Base-by-base conservation (phyloP, 2,797 vertebrate genomes). In the Dendrocincla fuliginosa region DNA sequence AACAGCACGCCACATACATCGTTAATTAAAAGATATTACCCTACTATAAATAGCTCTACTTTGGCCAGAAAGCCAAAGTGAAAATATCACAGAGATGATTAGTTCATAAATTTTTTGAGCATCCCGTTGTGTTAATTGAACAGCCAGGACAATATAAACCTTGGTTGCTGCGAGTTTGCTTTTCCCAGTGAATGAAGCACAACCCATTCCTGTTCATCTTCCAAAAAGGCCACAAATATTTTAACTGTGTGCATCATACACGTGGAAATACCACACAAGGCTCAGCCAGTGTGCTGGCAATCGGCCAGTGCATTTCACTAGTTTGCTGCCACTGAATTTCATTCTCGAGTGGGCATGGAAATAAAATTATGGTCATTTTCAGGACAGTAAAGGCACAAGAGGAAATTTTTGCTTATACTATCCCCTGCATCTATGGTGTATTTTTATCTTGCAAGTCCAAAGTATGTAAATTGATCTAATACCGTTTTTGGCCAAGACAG, bases 71-170 rank as follows among this genome's bases (percentile, higher is more conserved):
- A 89, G 41, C 16, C 65, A 17, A 56, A 65, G 59, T 74, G 77
- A 95, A 96, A 95, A 77, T 82, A 95, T 15, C 69, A 11, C 30
- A 44, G 60, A 69, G 20, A 46, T 91, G 73, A 88, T 64, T 37
- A 44, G 60, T 23, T 68, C 64, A 94, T 93, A 0, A 32, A 81
- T 86, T 89, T 93, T 97, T 90, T 63, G 80, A 10, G 70, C 60
- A 96, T 19, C 47, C 55, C 19, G 23, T 22, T 73, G 53, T 49
- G 50, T 24, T 90, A 42, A 59, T 55, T 69, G 68, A 76, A 73
- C 27, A 78, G 61, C 22, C 70, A 49, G 65, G 32, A 47, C 28
- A 52, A 7, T 8, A 57, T 59, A 69, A 55, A 52, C 18, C 44
- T 22, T 3, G 71, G 52, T 9, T 57, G 89, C 46, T 39, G 16